Evolutionary conservation across 1,140 invertebrate species (phyloP), one percentile per base, ranked within the genome.

Genomic region (Trinorchestia longiramus): DNA sequence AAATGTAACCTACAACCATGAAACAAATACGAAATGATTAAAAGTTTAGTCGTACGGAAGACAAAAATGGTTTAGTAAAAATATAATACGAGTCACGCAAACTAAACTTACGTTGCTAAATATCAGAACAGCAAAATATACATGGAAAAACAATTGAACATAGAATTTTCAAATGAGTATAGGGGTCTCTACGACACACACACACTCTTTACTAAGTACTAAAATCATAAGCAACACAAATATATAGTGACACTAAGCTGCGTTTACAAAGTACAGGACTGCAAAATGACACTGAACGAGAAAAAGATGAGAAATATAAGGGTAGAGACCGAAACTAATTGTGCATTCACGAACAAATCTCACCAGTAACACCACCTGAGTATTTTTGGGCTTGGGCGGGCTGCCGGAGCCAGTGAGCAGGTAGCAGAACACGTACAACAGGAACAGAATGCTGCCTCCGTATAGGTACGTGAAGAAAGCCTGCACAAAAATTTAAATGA

Each of bases 381-480:
- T 87, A 96, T 96, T 92, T 96, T 96, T 44, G 96, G 96, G 87
- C 96, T 96, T 96, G 87, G 90, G 62, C 40, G 97, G 53, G 95
- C 96, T 98, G 96, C 97, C 98, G 97, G 98, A 98, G 97, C 99
- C 99, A 98, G 99, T 98, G 96, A 99, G 98, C 96, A 99, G 98
- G 98, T 99, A 99, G 97, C 99, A 99, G 98, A 99, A 99, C 92
- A 99, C 99, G 97, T 99, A 99, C 96, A 99, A 98, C 97, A 99
- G 98, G 98, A 99, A 99, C 96, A 99, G 97, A 97, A 99, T 99
- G 97, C 99, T 99, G 97, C 98, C 98, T 96, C 98, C 98, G 97
- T 99, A 99, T 91, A 99, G 98, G 97, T 99, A 99, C 91, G 99
- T 99, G 98, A 99, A 99, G 98, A 99, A 99, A 96, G 98, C 99